A percentile compares a stretch with the other conserved stretches of the same genome.
These are phyloP conservation scores for Rhodophaea formosa DNA, from an alignment of 2,888 invertebrate species.

Conservation along the genomic window DNA sequence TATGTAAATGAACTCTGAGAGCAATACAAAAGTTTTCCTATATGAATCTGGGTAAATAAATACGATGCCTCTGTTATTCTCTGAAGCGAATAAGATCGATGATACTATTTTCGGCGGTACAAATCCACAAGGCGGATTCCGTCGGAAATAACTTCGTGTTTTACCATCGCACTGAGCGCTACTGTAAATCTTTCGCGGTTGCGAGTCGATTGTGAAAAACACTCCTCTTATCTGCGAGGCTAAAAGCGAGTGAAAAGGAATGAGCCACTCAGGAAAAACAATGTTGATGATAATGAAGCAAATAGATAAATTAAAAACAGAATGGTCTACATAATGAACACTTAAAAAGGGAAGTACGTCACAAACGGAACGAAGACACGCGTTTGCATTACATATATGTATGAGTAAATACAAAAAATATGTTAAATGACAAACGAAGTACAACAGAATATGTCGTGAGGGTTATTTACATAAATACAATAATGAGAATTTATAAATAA, in stretches of 20 bases:
- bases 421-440: constrained; percentile 42
- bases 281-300: constrained; percentile 38
- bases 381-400: neutral
- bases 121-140: constrained; percentile 74
- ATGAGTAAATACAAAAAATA: constrained; percentile 21
- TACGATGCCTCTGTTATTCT: constrained; percentile 58
- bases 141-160: constrained; percentile 71
- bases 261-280: constrained; percentile 40
- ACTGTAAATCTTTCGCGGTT: constrained; percentile 68
- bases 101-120: constrained; percentile 73
- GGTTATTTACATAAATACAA: constrained; percentile 37
- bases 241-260: constrained; percentile 43
- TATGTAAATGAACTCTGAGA: constrained; percentile 49
- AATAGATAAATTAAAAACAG: constrained; percentile 15
- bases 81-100: constrained; percentile 70
- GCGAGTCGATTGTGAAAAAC: constrained; percentile 67
- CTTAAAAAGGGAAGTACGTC: constrained; percentile 17
- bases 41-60: constrained; percentile 61
- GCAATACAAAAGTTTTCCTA: constrained; percentile 50
- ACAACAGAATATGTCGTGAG: constrained; percentile 27
- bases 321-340: constrained; percentile 19
- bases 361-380: constrained; percentile 2
- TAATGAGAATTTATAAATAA: constrained; percentile 29
- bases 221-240: constrained; percentile 47
- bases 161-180: constrained; percentile 55